A percentile compares a stretch with the other conserved stretches of the same genome.
Conservation (phyloP, 2,888 invertebrate genomes). For the Drosophila bunnanda region DNA sequence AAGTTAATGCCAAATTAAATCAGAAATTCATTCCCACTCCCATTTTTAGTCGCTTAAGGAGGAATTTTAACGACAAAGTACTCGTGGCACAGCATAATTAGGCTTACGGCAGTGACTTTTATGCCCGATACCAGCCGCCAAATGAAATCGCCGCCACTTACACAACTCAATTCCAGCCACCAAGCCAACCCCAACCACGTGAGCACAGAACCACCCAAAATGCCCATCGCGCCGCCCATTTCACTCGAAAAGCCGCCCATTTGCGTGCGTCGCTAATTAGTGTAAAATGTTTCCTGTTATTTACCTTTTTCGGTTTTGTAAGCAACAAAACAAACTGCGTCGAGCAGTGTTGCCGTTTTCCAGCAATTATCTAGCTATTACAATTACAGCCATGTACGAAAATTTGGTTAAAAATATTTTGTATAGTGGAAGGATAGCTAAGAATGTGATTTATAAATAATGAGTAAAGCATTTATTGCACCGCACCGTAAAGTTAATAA, state of each 20-base stretch:
- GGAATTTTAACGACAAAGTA: conserved; percentile 62
- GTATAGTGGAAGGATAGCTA: background rate
- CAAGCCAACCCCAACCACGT: conserved; percentile 7
- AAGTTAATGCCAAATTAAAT: conserved; percentile 66
- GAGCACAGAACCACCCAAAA: conserved; percentile 4
- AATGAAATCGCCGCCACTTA: conserved; percentile 47
- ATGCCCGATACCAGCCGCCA: conserved; percentile 52
- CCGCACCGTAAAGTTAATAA: background rate
- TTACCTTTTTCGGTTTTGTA: conserved; percentile 73
- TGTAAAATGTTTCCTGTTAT: conserved; percentile 80
- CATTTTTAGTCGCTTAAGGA: conserved; percentile 32
- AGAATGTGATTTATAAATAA: background rate
- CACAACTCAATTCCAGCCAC: conserved; percentile 16
- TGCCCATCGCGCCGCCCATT: conserved; percentile 12
- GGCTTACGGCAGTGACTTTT: conserved; percentile 76
- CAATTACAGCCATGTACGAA: background rate
- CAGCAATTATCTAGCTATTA: conserved; percentile 5
- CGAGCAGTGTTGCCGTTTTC: conserved; percentile 9
- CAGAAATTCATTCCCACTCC: conserved; percentile 7
- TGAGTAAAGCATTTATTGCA: background rate
- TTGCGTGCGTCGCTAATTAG: conserved; percentile 79
- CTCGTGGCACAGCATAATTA: conserved; percentile 74
- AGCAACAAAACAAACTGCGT: conserved; percentile 64
- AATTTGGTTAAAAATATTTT: background rate
- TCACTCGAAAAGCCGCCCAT: conserved; percentile 52